Evolutionary conservation across 2,888 invertebrate species (phyloP).

Genomic region (Chrysolina americana): DNA sequence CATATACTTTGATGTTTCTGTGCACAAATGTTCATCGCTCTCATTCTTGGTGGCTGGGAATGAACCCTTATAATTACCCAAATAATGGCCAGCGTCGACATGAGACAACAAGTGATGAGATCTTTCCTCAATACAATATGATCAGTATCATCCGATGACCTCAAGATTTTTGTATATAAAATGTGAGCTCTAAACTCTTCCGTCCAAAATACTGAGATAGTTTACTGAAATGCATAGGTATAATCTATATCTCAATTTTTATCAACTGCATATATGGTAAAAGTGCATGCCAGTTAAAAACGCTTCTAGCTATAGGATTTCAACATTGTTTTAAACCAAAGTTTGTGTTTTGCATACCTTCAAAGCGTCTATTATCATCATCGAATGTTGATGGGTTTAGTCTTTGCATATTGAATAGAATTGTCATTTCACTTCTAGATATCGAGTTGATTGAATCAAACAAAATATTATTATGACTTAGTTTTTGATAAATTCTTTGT

Average conservation of each 20-base stretch:
- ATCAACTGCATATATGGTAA: background rate
- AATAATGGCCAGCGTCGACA: too few relatives aligned
- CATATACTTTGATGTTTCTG: too few relatives aligned
- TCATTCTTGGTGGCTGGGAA: too few relatives aligned
- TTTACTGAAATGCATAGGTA: background rate
- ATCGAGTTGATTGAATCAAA: too few relatives aligned
- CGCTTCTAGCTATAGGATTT: constrained; percentile 4
- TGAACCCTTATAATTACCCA: too few relatives aligned
- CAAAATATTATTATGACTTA: too few relatives aligned
- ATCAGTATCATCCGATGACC: constrained; percentile 39
- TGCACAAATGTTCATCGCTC: too few relatives aligned
- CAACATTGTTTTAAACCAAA: background rate
- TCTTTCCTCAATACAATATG: constrained; percentile 6
- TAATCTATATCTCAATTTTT: background rate
- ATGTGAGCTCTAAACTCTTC: constrained; percentile 60
- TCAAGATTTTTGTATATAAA: constrained; percentile 31
- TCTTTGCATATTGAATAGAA: too few relatives aligned
- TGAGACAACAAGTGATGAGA: too few relatives aligned
- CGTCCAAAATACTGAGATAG: constrained; percentile 59
- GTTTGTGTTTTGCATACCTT: background rate
- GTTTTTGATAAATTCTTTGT: too few relatives aligned
- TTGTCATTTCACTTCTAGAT: too few relatives aligned
- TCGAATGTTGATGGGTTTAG: background rate
- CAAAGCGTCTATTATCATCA: background rate
- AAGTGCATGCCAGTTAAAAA: background rate